Percentiles rank a stretch among this genome's conserved stretches.
Evolutionary conservation across 2,888 invertebrate genomes (phyloP).

Genomic region (Coenonympha arcania): DNA sequence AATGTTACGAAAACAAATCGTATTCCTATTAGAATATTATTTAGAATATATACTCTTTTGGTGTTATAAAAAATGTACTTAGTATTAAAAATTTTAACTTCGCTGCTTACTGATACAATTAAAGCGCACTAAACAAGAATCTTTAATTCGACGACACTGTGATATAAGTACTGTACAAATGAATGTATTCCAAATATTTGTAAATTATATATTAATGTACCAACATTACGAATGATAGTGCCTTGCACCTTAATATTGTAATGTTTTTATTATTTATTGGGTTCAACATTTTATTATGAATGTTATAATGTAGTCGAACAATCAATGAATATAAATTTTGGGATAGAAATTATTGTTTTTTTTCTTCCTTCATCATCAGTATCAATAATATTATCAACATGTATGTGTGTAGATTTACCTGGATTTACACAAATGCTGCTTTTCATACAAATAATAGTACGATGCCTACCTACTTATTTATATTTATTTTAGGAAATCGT

Average conservation of each 20-base stretch:
- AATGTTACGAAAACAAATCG: too few species aligned
- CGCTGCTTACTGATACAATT: not conserved
- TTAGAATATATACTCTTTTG: too few species aligned
- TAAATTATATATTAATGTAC: not conserved
- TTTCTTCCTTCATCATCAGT: not conserved
- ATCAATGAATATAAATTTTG: not conserved
- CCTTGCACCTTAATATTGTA: slow-evolving; percentile 1
- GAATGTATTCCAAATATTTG: not conserved
- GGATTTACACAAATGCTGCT: too few species aligned
- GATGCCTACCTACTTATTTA: too few species aligned
- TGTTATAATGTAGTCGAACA: too few species aligned
- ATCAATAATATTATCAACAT: not conserved
- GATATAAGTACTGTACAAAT: not conserved
- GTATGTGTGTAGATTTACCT: not conserved
- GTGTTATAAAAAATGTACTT: too few species aligned
- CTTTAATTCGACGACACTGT: not conserved
- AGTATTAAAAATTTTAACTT: too few species aligned
- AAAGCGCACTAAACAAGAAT: not conserved
- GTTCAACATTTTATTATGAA: not conserved
- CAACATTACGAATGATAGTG: not conserved
- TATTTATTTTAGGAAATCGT: too few species aligned
- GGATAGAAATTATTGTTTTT: not conserved
- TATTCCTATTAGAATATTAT: too few species aligned
- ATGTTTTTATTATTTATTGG: not conserved
- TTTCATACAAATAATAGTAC: too few species aligned